phyloP scores from a whole-genome alignment of 1,140 invertebrate genomes.

The Subanguina moxae region DNA sequence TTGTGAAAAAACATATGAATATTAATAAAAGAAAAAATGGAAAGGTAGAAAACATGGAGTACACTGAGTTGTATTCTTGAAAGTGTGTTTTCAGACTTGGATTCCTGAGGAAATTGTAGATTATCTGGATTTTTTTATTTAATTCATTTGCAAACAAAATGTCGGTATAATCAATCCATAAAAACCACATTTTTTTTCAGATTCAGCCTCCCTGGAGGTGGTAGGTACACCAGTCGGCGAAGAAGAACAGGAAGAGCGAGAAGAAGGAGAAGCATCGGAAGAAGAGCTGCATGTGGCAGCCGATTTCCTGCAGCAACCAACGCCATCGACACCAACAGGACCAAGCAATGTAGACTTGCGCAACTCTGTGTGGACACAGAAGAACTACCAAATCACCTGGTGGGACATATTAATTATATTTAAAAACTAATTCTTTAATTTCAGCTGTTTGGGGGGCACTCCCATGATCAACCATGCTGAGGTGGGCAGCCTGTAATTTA shows the following conservation, averaged over 20 bases:
- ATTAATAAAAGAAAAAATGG: too few species aligned
- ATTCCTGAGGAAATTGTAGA: too few species aligned
- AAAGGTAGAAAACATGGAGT: too few species aligned
- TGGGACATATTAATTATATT: too few species aligned
- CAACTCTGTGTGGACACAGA: not conserved
- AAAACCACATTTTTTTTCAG: not conserved
- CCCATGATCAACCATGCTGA: constrained; percentile 3
- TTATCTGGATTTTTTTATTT: not conserved
- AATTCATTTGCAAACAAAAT: too few species aligned
- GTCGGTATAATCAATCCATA: not conserved
- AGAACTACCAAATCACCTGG: not conserved
- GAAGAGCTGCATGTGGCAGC: not conserved
- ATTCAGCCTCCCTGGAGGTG: not conserved
- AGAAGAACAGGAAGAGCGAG: not conserved
- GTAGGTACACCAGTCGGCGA: not conserved
- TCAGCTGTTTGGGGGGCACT: not conserved
- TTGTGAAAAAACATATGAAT: too few species aligned
- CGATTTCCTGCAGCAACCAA: not conserved
- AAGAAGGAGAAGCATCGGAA: not conserved
- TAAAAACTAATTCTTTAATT: too few species aligned
- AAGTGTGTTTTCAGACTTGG: too few species aligned
- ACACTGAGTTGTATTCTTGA: too few species aligned
- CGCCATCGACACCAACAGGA: not conserved
- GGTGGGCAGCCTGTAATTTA: constrained; percentile 1
- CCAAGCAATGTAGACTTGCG: not conserved